A percentile compares a stretch with the other conserved stretches of the same genome.
These are phyloP conservation scores for Aurelia coerulea DNA, from an alignment of 30 jellyfish, hydroid and myxozoan genomes.

Conservation along the genomic window DNA sequence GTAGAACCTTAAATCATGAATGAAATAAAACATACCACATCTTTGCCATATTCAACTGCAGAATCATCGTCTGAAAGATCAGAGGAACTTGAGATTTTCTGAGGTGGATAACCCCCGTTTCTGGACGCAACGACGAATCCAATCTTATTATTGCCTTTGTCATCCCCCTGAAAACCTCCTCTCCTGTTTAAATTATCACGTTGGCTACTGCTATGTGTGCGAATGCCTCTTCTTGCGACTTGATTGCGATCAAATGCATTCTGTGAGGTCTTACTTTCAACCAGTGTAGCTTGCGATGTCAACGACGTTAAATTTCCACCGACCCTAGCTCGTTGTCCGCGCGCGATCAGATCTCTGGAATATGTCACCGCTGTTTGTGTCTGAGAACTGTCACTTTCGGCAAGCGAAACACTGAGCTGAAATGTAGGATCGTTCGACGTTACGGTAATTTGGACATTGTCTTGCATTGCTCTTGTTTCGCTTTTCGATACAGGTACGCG, in stretches of 20 bases:
- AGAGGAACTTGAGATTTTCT: constrained; percentile 76
- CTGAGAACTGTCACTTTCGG: constrained; percentile 28
- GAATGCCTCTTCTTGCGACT: constrained; percentile 50
- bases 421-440: constrained; percentile 43
- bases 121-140: constrained; percentile 64
- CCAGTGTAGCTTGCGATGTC: constrained; percentile 96
- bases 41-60: constrained; percentile 51
- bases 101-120: constrained; percentile 30
- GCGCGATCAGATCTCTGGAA: constrained; percentile 51
- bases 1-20: neutral
- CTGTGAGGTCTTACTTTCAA: constrained; percentile 62
- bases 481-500: constrained; percentile 56
- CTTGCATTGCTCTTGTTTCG: constrained; percentile 8
- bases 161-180: constrained; percentile 16
- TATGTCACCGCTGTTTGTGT: constrained; percentile 17
- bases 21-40: constrained; percentile 44
- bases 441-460: constrained; percentile 16
- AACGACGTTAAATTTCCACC: constrained; percentile 75
- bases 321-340: constrained; percentile 55
- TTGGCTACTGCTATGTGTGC: constrained; percentile 3
- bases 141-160: constrained; percentile 35
- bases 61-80: constrained; percentile 80
- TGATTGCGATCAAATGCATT: constrained; percentile 57
- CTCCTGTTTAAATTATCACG: constrained; percentile 15
- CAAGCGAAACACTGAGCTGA: constrained; percentile 57